phyloP scores from a whole-genome alignment of 2,797 vertebrate genomes.

The Liparis tanakae region DNA sequence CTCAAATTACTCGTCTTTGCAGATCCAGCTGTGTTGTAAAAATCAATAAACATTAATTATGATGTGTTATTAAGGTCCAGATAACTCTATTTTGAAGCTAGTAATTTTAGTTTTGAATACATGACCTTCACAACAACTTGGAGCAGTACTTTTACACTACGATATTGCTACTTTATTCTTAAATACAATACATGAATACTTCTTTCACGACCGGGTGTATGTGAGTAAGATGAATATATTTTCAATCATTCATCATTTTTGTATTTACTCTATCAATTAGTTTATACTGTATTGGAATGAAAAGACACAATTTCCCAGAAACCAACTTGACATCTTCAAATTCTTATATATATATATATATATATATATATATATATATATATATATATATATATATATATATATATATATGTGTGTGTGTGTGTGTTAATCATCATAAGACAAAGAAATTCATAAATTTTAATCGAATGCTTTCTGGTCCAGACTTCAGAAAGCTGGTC shows the following conservation, averaged over 20 bases:
- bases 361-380: no score
- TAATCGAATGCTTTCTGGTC: neutral
- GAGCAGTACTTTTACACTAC: neutral
- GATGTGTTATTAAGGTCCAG: neutral
- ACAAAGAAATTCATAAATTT: neutral
- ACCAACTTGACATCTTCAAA: neutral
- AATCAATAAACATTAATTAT: neutral
- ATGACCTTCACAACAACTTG: neutral
- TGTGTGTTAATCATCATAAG: neutral
- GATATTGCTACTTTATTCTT: neutral
- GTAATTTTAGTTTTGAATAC: neutral
- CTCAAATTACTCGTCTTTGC: neutral
- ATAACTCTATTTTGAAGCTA: neutral
- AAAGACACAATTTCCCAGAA: neutral
- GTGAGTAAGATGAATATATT: neutral
- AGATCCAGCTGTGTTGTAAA: neutral
- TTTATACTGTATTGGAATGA: neutral
- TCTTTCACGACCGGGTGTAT: neutral
- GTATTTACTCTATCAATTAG: neutral
- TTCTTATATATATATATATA: no score
- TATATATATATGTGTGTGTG: no score
- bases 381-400: no score
- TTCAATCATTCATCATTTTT: neutral
- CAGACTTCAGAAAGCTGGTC: neutral
- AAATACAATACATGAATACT: neutral